Base-by-base conservation (phyloP, 2,888 invertebrate genomes). In the Selenia dentaria region DNA sequence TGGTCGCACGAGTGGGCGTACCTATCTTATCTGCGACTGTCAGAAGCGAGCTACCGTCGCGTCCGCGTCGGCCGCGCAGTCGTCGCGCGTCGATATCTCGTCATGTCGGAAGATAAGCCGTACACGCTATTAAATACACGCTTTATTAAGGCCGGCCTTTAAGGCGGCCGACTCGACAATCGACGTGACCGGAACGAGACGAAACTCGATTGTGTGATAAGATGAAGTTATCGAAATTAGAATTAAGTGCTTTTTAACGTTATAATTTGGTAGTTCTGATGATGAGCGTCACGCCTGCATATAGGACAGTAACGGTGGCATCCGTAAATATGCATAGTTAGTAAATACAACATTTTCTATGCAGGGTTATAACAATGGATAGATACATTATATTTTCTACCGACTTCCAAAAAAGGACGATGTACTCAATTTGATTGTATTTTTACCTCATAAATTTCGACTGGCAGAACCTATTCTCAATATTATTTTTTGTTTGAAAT, bases 1-100 rank as follows among this genome's bases (percentile, higher is more conserved):
- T 55, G 53, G 65, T 62, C 61, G 52, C 44, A 51, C 53, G 64
- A 53, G 69, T 68, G 52, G 69, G 74, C 51, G 22, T 8, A 20
- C 8, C n/a, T 68, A 67, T 73, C 73, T 81, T 81, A 81, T 82
- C 81, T 74, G 13, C 11, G 41, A 44, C 74, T 79, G 82, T 80
- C 82, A 79, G 63, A 57, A 51, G 37, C 57, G 57, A 59, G 74
- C 72, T 72, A 72, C 71, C 62, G 70, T 56, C 62, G 61, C 42
- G 36, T 27, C 64, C 22, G 39, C 33, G 47, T 47, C 67, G 68
- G 6, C 16, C 32, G 43, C 32, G 61, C 64, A 58, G 70, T 64
- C 46, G 39, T 26, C 20, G 36, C 24, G 39, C 33, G 47, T 47
- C 67, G 69, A 58, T 63, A 64, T 57, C 58, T 62, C 64, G 64